Base-by-base conservation (phyloP, 2,888 invertebrate genomes). In the Dichetophora obliterata region DNA sequence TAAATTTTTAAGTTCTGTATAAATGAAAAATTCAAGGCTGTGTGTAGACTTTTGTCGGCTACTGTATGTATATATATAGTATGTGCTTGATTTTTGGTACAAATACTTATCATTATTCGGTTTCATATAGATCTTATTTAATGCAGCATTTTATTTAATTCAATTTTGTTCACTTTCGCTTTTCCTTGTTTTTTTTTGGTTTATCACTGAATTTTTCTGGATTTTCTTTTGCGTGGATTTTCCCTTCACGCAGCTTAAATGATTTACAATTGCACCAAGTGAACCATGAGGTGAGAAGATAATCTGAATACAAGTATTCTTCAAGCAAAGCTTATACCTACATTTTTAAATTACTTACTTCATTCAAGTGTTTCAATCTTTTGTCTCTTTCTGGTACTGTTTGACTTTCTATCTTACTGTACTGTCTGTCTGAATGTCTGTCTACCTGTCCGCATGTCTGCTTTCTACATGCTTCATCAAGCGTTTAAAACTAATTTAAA, bases 401-500 rank as follows among this genome's bases (percentile, higher is more conserved):
- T 43, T 11, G 2, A 59, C 27, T 59, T 59, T n/a, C 22, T 59
- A 8, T 59, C 22, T 11, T 59, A 19, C 6, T 24, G 24, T 11
- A 11, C 22, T 57, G 22, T 9, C 27, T 19, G 2, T 24, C 24
- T 5, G n/a, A n/a, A n/a, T n/a, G n/a, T n/a, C n/a, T n/a, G n/a
- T n/a, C n/a, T n/a, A 19, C 19, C 16, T 22, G 22, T 61, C 11
- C 24, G 52, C 9, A n/a, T 19, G 48, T 22, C 59, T 43, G 59
- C 19, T 43, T 34, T 68, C 31, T 70, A 54, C 50, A 74, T 75
- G 77, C 77, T 77, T 66, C 68, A 78, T 77, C 79, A 61, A 80
- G 78, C 80, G 78, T 81, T 80, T 68, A 77, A 78, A 77, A 77
- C 71, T 69, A 76, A 80, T 81, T 80, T 75, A 75, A 72, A 59